A percentile compares a stretch with the other conserved stretches of the same genome.
phyloP scores from a whole-genome alignment of 2,113 vertebrate species.

The Fulmarus glacialis region DNA sequence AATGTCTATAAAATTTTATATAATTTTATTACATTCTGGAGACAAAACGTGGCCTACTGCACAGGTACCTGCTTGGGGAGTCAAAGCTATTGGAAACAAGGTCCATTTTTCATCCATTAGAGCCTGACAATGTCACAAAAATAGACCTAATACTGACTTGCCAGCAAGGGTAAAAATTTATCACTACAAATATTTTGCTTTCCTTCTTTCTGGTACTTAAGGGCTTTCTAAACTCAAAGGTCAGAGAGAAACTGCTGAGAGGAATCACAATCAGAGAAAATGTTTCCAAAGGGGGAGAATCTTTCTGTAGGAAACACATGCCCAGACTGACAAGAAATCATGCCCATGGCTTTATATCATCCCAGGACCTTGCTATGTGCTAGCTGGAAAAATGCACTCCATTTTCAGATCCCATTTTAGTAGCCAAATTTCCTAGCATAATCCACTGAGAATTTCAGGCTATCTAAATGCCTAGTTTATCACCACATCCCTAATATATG shows the following conservation, averaged over 20 bases:
- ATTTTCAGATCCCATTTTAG: not conserved
- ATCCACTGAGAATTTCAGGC: not conserved
- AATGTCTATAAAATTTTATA: not conserved
- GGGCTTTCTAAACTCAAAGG: constrained; percentile 44
- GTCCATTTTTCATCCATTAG: not conserved
- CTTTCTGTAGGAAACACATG: not conserved
- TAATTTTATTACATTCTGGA: not conserved
- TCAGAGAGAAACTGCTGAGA: constrained; percentile 43
- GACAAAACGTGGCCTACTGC: not conserved
- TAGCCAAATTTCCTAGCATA: not conserved
- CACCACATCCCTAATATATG: not conserved
- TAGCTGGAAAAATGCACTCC: not conserved
- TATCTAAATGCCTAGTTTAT: not conserved
- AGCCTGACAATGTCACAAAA: not conserved
- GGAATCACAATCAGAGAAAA: constrained; percentile 30
- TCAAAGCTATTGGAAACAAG: not conserved
- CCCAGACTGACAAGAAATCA: constrained; percentile 11
- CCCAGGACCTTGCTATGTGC: not conserved
- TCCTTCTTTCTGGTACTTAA: constrained; percentile 25
- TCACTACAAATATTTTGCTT: constrained; percentile 32
- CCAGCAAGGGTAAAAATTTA: not conserved
- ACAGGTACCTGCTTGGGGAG: not conserved
- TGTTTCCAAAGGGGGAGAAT: constrained; percentile 5
- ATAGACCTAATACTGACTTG: not conserved
- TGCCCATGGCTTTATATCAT: not conserved